Evolutionary conservation across 2,797 vertebrate genomes (phyloP).

Genomic region (Pseudotriccus pelzelni): DNA sequence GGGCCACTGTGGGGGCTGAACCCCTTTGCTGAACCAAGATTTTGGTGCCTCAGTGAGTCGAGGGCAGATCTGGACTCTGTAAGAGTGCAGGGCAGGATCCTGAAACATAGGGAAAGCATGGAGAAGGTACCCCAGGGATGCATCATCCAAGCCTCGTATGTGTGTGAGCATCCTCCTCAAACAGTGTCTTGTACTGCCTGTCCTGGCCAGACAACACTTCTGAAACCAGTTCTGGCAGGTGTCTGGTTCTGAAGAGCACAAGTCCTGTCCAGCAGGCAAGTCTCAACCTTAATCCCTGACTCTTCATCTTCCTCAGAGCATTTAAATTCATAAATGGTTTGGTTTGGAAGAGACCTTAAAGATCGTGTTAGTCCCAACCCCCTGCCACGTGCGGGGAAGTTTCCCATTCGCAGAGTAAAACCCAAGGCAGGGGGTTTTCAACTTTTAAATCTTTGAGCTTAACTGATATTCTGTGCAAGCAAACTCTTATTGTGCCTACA

Average conservation of each 20-base stretch:
- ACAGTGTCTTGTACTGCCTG: background rate
- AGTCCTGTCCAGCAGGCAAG: background rate
- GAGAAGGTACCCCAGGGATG: background rate
- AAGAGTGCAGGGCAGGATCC: background rate
- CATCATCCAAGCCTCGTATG: rapidly evolving
- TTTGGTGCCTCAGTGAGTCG: background rate
- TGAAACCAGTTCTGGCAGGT: background rate
- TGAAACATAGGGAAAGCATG: rapidly evolving
- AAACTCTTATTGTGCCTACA: background rate
- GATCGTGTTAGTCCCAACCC: background rate
- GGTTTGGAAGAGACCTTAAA: background rate
- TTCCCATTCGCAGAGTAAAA: background rate
- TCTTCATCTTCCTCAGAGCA: background rate
- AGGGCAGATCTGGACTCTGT: background rate
- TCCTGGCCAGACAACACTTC: background rate
- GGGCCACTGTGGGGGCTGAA: rapidly evolving
- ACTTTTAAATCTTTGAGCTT: background rate
- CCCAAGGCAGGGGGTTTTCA: background rate
- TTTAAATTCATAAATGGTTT: background rate
- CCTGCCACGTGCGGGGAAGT: background rate
- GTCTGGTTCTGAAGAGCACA: background rate
- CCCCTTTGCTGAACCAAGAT: background rate
- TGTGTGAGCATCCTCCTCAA: background rate
- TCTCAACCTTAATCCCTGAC: background rate
- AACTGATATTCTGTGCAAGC: background rate